Evolutionary conservation across 2,888 invertebrate species (phyloP), one percentile per base, ranked within the genome.

Genomic region (Macaria notata): DNA sequence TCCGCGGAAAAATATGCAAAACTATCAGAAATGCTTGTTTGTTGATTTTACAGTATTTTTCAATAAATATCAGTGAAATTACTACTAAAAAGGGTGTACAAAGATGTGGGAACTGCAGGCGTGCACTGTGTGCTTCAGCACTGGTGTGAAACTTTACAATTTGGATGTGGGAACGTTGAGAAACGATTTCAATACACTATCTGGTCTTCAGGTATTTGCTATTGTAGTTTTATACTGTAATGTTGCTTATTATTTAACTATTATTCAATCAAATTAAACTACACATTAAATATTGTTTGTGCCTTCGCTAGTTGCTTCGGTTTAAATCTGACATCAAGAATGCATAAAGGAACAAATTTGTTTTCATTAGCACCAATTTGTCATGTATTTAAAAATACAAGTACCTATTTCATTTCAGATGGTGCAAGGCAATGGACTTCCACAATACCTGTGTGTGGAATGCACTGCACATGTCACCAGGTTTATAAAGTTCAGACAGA

Each of bases 61-160:
- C 4, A 36, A 36, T 36, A 36, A 36, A 36, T 6, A 36, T 6
- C 33, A 36, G 5, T 6, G 4, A 36, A 36, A 36, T 7, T 36
- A 36, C 33, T 36, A 1, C 7, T 36, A 36, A 36, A 36, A 36
- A 19, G 1, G 19, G 19, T 19, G 19, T 19, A 19, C 19, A 19
- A 19, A 19, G 19, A 88, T 88, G 87, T 78, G 76, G 65, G 73
- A 81, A 57, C 57, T 88, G 54, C 83, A 83, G 69, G 86, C 81
- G 19, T 91, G 90, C 70, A 69, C 72, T 19, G 85, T 85, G 60
- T 91, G 90, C 71, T 78, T 89, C 31, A 83, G 76, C 68, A 80
- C 77, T 42, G 70, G 81, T 63, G 72, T 76, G 46, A 86, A 81
- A 69, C 71, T 89, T 52, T 75, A 72, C 66, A 79, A 72, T 63